Percentiles rank a stretch among this genome's conserved stretches.
Conservation (phyloP, 35 echinoderm and acorn worm species). For the Eucidaris tribuloides region DNA sequence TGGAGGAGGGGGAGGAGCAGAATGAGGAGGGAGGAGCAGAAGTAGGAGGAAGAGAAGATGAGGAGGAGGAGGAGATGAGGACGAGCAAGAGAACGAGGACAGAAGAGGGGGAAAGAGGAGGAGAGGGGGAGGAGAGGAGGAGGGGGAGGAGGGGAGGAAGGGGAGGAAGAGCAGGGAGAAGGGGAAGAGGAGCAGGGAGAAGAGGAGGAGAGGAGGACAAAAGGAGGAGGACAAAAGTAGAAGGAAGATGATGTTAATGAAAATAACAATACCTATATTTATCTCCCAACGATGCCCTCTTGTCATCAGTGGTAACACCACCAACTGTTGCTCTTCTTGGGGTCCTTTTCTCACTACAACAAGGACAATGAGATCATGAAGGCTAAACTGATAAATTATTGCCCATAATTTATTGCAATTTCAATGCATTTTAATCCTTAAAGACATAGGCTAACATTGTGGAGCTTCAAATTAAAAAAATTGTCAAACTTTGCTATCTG, state of each 20-base stretch:
- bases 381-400: too few relatives aligned
- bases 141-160: not conserved
- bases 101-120: not conserved
- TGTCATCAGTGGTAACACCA: not conserved
- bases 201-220: not conserved
- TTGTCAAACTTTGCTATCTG: too few relatives aligned
- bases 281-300: conserved; percentile 12
- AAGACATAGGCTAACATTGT: too few relatives aligned
- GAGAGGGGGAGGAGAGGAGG: not conserved
- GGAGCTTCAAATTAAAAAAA: too few relatives aligned
- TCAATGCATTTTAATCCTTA: too few relatives aligned
- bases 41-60: not conserved
- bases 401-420: too few relatives aligned
- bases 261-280: conserved; percentile 21
- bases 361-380: too few relatives aligned
- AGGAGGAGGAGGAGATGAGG: not conserved
- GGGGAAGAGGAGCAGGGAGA: not conserved
- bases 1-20: not conserved
- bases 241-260: not conserved
- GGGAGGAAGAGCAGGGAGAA: not conserved
- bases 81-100: not conserved
- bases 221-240: conserved; percentile 10
- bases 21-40: not conserved
- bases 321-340: conserved; percentile 33
- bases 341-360: conserved; percentile 57